Evolutionary conservation across 2,113 vertebrate species (phyloP).

Genomic region (Lagopus muta): DNA sequence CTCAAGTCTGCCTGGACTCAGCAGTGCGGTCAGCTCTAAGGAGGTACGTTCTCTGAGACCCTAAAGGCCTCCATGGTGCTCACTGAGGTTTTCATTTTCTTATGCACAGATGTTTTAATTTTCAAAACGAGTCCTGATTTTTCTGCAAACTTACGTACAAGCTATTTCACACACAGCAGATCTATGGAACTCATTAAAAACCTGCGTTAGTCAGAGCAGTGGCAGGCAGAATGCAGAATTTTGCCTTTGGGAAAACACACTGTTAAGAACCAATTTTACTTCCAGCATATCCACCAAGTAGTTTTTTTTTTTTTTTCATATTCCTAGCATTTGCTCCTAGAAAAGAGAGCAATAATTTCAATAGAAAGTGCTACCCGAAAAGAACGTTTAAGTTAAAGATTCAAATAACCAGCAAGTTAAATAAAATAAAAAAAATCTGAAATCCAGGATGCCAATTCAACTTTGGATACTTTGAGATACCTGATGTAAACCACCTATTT

Average conservation of each 20-base stretch:
- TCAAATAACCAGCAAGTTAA: neutral
- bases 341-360: neutral
- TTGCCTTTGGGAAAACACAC: neutral
- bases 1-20: accelerated
- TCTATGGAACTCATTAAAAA: neutral
- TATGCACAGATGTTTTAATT: neutral
- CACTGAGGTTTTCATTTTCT: neutral
- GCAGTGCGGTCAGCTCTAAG: accelerated
- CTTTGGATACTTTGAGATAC: neutral
- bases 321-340: neutral
- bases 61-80: neutral
- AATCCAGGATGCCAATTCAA: neutral
- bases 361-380: neutral
- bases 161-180: neutral
- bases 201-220: neutral
- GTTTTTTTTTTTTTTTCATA: neutral
- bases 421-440: neutral
- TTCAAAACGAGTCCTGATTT: neutral
- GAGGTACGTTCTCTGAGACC: accelerated
- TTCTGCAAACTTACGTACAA: neutral
- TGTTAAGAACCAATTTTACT: neutral
- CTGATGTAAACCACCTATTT: accelerated
- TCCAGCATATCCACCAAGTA: neutral
- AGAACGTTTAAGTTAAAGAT: neutral
- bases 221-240: neutral